Evolutionary conservation across 2,888 invertebrate genomes (phyloP).

Genomic region (Tetranychus truncatus): DNA sequence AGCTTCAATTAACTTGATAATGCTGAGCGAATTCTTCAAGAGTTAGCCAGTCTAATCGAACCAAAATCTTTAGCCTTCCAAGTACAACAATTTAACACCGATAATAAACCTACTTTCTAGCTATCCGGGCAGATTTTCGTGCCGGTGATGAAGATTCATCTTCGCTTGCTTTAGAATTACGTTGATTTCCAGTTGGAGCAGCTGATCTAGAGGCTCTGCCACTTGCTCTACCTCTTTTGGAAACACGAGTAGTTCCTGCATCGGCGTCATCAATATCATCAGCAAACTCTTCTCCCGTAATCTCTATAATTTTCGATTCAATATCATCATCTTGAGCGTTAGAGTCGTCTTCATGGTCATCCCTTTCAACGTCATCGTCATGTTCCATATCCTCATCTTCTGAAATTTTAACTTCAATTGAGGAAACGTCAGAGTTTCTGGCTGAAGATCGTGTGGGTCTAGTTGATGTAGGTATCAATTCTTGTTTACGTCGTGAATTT

Average conservation of each 20-base stretch:
- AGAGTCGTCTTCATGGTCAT: constrained; percentile 8
- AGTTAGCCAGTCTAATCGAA: neutral
- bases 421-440: constrained; percentile 2
- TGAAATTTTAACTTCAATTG: neutral
- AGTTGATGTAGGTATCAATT: constrained; percentile 3
- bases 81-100: neutral
- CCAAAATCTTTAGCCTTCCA: neutral
- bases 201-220: neutral
- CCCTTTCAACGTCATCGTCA: neutral
- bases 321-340: constrained; percentile 11
- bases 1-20: too few species aligned
- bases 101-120: constrained; percentile 17
- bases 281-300: neutral
- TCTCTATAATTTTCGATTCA: neutral
- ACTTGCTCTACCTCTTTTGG: constrained; percentile 13
- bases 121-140: constrained; percentile 20
- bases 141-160: constrained; percentile 20
- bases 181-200: neutral
- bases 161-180: neutral
- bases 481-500: constrained; percentile 10
- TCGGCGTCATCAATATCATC: constrained; percentile 13
- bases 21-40: too few species aligned
- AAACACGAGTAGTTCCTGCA: neutral
- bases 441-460: constrained; percentile 11
- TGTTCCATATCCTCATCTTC: constrained; percentile 10